These are phyloP conservation scores for Formica exsecta DNA, from an alignment of 1,140 invertebrate genomes.

Conservation along the genomic window DNA sequence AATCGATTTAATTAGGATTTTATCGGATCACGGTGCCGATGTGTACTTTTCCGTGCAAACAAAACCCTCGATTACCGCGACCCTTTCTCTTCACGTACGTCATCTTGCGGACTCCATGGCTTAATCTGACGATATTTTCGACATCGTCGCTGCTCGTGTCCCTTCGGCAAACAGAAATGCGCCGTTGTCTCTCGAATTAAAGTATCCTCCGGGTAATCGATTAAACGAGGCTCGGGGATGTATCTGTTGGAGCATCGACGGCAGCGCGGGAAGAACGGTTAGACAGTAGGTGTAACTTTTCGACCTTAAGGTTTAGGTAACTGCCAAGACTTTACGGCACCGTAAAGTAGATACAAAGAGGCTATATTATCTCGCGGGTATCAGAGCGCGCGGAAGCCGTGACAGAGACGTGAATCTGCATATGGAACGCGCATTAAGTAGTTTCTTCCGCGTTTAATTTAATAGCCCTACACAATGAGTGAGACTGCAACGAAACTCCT, in stretches of 20 bases:
- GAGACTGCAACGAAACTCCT: slow-evolving; percentile 65
- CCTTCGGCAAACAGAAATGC: slow-evolving; percentile 46
- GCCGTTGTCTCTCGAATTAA: slow-evolving; percentile 41
- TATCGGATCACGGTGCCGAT: slow-evolving; percentile 57
- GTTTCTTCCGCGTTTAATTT: slow-evolving; percentile 85
- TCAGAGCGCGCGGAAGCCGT: slow-evolving; percentile 72
- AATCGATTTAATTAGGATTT: slow-evolving; percentile 73
- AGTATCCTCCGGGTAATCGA: slow-evolving; percentile 33
- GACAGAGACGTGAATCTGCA: slow-evolving; percentile 84
- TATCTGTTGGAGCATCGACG: slow-evolving; percentile 20
- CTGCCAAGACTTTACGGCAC: slow-evolving; percentile 81
- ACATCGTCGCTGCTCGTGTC: slow-evolving; percentile 24
- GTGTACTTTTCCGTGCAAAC: slow-evolving; percentile 62
- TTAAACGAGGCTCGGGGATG: neutral
- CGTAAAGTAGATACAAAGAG: slow-evolving; percentile 86
- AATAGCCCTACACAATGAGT: slow-evolving; percentile 78
- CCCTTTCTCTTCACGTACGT: neutral
- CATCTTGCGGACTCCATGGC: slow-evolving; percentile 18
- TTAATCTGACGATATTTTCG: slow-evolving; percentile 20
- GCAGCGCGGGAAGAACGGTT: slow-evolving; percentile 18
- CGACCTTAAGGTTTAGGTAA: slow-evolving; percentile 59
- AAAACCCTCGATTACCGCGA: slow-evolving; percentile 32
- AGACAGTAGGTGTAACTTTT: slow-evolving; percentile 62
- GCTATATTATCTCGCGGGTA: slow-evolving; percentile 80
- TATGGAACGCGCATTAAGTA: slow-evolving; percentile 85